Percentiles rank a stretch among this genome's conserved stretches.
phyloP scores from a whole-genome alignment of 2,113 vertebrate species.

The Sphaerodactylus townsendi region DNA sequence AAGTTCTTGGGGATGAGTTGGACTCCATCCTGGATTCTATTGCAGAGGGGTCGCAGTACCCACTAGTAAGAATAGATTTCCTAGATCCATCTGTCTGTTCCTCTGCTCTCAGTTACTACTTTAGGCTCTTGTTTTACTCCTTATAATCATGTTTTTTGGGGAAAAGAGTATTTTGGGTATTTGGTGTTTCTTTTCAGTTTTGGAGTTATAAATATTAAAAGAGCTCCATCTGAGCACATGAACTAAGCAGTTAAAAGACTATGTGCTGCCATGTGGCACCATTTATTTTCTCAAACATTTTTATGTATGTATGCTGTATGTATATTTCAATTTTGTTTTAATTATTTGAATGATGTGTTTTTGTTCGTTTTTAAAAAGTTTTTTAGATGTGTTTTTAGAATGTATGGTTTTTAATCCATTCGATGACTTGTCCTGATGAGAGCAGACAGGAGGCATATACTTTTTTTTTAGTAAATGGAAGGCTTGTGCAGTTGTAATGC shows the following conservation, averaged over 20 bases:
- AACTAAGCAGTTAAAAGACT: not conserved
- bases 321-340: too few species aligned
- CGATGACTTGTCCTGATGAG: too few species aligned
- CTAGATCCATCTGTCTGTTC: not conserved
- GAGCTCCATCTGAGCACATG: not conserved
- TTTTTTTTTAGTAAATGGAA: not conserved
- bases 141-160: not conserved
- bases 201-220: not conserved
- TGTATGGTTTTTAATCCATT: too few species aligned
- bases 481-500: too few species aligned
- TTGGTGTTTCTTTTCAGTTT: not conserved
- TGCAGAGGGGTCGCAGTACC: slow-evolving; percentile 63
- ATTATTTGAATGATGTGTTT: too few species aligned
- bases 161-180: not conserved
- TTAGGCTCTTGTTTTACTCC: not conserved
- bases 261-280: not conserved
- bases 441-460: too few species aligned
- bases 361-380: too few species aligned
- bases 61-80: slow-evolving; percentile 73
- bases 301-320: too few species aligned
- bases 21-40: slow-evolving; percentile 88
- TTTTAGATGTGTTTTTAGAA: too few species aligned
- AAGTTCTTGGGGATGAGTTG: slow-evolving; percentile 89
- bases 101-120: not conserved
- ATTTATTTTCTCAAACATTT: not conserved